Evolutionary conservation across 2,797 vertebrate genomes (phyloP).

Genomic region (Presbytis comata): DNA sequence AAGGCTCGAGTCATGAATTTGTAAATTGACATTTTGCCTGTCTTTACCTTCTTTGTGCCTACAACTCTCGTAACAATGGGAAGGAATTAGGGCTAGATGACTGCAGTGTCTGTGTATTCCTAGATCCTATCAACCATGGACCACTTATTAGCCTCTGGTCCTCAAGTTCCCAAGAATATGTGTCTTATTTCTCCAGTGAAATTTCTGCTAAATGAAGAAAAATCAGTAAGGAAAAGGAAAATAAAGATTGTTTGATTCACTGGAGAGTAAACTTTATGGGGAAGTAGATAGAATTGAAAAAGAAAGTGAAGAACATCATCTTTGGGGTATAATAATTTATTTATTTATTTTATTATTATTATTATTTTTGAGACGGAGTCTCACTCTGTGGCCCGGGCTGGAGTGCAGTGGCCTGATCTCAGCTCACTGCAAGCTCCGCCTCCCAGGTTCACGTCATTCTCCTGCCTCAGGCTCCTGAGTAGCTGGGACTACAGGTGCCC

Average conservation of each 20-base stretch:
- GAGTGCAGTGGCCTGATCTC: no score
- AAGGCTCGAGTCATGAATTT: neutral
- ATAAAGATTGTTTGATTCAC: neutral
- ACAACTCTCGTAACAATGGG: no score
- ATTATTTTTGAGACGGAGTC: no score
- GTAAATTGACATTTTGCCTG: neutral
- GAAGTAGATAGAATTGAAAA: neutral
- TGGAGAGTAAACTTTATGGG: neutral
- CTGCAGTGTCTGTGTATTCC: neutral
- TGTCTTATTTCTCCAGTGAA: neutral
- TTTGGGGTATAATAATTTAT: neutral
- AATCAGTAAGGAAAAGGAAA: neutral
- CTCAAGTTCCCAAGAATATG: neutral
- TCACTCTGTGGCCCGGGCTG: no score
- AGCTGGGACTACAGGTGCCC: no score
- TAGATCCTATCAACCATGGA: neutral
- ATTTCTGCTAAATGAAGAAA: slow-evolving; percentile 1
- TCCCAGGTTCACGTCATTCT: no score
- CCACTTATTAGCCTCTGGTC: neutral
- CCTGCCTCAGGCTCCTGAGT: no score
- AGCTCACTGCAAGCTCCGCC: no score
- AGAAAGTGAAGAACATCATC: neutral
- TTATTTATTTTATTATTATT: no score
- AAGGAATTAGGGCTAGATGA: neutral
- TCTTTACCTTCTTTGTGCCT: neutral